Conservation (phyloP, 2,888 invertebrate species). For the Heliconius erato region DNA sequence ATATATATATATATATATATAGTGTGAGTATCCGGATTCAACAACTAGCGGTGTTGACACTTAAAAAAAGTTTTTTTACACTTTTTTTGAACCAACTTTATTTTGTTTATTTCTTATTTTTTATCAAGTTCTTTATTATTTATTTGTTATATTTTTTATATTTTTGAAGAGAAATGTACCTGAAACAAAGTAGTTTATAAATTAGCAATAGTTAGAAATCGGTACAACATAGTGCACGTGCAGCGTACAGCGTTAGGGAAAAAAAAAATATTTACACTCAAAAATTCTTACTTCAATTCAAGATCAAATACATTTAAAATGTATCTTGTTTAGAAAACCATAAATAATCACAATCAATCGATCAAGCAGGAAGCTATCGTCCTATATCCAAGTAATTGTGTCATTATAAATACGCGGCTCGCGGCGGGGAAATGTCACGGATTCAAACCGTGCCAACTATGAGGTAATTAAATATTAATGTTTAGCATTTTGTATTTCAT, state of each 20-base stretch:
- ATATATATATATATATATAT: too few species aligned
- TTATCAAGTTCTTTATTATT: background rate
- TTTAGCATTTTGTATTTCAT: slow-evolving; percentile 16
- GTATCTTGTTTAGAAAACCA: background rate
- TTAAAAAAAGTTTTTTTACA: background rate
- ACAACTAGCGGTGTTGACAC: slow-evolving; percentile 23
- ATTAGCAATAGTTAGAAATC: background rate
- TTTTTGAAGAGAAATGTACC: background rate
- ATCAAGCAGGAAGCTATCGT: slow-evolving; percentile 54
- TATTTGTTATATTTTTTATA: background rate
- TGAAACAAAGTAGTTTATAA: background rate
- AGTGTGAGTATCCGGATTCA: slow-evolving; percentile 25
- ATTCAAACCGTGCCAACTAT: slow-evolving; percentile 45
- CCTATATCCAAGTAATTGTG: slow-evolving; percentile 52
- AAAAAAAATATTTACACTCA: too few species aligned
- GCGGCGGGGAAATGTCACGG: slow-evolving; percentile 50
- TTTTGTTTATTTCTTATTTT: slow-evolving; percentile 1
- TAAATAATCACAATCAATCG: slow-evolving; percentile 33
- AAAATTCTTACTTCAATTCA: too few species aligned
- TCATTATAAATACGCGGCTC: slow-evolving; percentile 57
- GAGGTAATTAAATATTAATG: slow-evolving; percentile 36
- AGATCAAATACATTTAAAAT: background rate
- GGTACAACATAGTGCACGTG: too few species aligned
- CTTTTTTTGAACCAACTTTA: background rate
- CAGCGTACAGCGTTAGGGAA: too few species aligned